phyloP scores from a whole-genome alignment of 2,797 vertebrate genomes.

The Luscinia luscinia region DNA sequence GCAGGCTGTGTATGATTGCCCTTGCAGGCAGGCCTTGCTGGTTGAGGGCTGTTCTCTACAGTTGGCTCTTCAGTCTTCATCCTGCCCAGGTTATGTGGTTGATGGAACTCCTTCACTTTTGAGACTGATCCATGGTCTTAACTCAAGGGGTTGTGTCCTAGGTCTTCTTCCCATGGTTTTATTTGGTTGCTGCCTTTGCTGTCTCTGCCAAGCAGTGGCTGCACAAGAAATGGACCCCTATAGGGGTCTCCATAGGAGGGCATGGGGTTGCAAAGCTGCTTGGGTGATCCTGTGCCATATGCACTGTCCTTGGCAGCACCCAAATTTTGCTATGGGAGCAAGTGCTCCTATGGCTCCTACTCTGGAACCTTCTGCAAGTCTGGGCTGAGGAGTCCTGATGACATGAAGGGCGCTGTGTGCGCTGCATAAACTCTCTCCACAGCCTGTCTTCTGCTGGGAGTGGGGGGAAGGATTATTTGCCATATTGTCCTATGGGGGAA shows the following conservation, averaged over 20 bases:
- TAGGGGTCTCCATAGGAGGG: neutral
- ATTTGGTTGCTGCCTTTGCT: neutral
- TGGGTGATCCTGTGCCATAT: neutral
- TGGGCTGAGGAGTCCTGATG: neutral
- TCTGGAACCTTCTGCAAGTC: neutral
- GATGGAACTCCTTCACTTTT: neutral
- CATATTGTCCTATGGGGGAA: neutral
- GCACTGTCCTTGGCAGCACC: neutral
- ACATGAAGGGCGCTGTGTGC: rapidly evolving
- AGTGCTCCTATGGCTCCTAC: neutral
- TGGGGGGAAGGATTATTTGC: neutral
- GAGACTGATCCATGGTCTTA: neutral
- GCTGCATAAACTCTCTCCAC: neutral
- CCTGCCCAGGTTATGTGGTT: neutral
- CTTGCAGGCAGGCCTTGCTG: neutral
- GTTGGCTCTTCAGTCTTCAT: neutral
- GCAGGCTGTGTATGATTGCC: neutral
- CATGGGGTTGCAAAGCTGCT: neutral
- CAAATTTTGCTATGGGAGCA: neutral
- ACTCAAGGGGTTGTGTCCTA: neutral
- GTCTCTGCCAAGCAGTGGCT: neutral
- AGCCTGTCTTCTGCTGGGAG: neutral
- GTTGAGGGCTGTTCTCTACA: neutral
- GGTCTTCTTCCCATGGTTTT: neutral
- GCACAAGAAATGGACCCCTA: neutral